Evolutionary conservation across 2,797 vertebrate species (phyloP).

Genomic region (Danionella dracula): DNA sequence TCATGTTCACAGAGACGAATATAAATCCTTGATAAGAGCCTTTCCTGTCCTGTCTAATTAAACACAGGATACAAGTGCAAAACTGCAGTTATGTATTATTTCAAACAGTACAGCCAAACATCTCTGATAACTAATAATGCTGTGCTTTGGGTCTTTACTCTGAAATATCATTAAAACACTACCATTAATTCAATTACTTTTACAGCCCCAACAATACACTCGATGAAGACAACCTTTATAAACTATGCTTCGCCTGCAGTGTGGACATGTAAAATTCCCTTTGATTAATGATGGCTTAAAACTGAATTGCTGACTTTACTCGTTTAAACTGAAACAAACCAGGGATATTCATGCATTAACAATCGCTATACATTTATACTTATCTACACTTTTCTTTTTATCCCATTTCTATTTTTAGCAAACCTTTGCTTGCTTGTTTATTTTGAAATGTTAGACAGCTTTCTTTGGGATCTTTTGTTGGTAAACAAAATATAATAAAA

Average conservation of each 20-base stretch:
- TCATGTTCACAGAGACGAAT: not conserved
- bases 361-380: no score
- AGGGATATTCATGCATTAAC: not conserved
- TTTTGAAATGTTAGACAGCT: no score
- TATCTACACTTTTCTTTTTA: no score
- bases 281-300: conserved; percentile 19
- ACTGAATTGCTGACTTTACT: conserved; percentile 3
- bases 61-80: not conserved
- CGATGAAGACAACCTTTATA: not conserved
- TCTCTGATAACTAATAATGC: no score
- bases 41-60: not conserved
- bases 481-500: no score
- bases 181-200: not conserved
- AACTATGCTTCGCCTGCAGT: not conserved
- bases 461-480: no score
- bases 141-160: not conserved
- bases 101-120: not conserved
- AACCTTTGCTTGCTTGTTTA: no score
- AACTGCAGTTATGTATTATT: not conserved
- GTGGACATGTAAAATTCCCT: conserved; percentile 2
- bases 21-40: not conserved
- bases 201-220: not conserved
- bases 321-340: not conserved
- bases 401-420: no score
- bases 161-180: not conserved